These are phyloP conservation scores for Hylyphantes graminicola DNA, from an alignment of 1,140 invertebrate species.

Conservation along the genomic window DNA sequence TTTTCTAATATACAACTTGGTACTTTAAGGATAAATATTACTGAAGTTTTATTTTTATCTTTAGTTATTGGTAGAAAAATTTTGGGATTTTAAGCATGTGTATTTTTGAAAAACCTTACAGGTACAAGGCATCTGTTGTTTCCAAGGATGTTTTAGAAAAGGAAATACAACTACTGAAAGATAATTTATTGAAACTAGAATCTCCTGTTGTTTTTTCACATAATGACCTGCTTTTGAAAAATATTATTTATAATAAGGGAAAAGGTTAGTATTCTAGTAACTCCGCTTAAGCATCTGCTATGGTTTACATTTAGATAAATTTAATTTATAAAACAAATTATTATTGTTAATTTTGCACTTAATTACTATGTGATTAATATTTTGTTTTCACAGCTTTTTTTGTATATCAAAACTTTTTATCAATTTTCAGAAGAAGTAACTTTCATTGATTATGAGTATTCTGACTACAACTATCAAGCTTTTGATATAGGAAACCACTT, in stretches of 20 bases:
- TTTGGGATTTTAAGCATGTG: no score
- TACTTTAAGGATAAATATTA: no score
- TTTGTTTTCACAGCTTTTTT: background rate
- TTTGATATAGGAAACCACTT: constrained; percentile 99
- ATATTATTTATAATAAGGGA: constrained; percentile 86
- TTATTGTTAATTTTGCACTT: no score
- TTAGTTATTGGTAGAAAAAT: no score
- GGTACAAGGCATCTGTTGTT: constrained; percentile 28
- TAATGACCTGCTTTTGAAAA: constrained; percentile 95
- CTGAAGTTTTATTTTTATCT: no score
- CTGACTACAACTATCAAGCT: constrained; percentile 91
- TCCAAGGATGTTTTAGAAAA: constrained; percentile 72
- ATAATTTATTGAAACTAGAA: constrained; percentile 74
- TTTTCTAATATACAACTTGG: no score
- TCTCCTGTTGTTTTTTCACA: constrained; percentile 95
- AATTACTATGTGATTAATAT: no score
- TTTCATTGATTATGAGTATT: constrained; percentile 99
- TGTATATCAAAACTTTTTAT: constrained; percentile 12
- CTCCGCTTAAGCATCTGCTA: background rate
- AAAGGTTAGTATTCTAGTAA: constrained; percentile 67
- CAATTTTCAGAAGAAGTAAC: constrained; percentile 73
- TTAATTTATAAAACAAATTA: no score
- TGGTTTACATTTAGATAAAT: no score
- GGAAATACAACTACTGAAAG: constrained; percentile 78
- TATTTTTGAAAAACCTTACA: background rate